A percentile compares a stretch with the other conserved stretches of the same genome.
These are phyloP conservation scores for Falco berigora DNA, from an alignment of 2,797 vertebrate genomes.

Conservation along the genomic window DNA sequence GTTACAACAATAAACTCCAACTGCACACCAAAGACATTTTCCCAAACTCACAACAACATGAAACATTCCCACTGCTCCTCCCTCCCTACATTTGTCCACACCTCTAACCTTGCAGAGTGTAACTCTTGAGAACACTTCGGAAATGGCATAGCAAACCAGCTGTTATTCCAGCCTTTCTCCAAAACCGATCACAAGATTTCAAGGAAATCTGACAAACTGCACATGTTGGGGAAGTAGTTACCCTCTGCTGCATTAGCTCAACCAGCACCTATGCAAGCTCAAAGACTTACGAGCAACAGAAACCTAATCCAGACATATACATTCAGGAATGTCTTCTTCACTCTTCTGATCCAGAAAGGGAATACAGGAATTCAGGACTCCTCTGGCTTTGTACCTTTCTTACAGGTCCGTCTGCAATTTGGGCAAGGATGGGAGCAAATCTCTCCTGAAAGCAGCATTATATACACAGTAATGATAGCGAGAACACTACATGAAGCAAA, in stretches of 20 bases:
- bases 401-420: background rate
- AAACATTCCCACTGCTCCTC: background rate
- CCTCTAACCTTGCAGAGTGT: background rate
- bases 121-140: background rate
- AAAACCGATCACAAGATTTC: background rate
- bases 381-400: background rate
- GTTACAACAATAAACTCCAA: constrained; percentile 3
- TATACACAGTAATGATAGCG: background rate
- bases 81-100: background rate
- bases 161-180: background rate
- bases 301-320: background rate
- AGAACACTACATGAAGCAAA: background rate
- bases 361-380: background rate
- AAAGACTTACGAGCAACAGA: background rate
- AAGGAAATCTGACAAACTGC: background rate
- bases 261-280: background rate
- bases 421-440: background rate
- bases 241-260: background rate
- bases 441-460: background rate
- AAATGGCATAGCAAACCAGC: background rate
- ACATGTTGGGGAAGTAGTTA: background rate
- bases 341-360: background rate
- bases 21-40: constrained; percentile 1
- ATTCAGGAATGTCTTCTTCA: background rate
- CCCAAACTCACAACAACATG: background rate